phyloP scores from a whole-genome alignment of 2,888 invertebrate genomes.

The Amiota communis region DNA sequence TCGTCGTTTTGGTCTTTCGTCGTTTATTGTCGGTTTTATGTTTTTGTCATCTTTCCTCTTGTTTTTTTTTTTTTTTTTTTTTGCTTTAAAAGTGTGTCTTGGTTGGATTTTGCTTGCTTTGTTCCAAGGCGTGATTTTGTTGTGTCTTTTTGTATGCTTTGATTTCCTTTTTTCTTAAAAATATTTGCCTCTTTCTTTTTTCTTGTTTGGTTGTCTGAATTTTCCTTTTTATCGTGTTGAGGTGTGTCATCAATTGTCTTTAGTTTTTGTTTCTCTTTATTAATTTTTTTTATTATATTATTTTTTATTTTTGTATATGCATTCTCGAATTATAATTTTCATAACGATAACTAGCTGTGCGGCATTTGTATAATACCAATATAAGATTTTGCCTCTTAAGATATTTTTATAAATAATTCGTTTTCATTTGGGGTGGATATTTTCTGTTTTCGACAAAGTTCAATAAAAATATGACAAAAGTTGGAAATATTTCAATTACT shows the following conservation, averaged over 20 bases:
- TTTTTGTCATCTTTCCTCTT: conserved; percentile 39
- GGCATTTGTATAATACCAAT: too few species aligned
- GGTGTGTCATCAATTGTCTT: conserved; percentile 66
- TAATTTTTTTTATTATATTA: not conserved
- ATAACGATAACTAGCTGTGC: conserved; percentile 6
- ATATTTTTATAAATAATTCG: too few species aligned
- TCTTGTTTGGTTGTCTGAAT: conserved; percentile 53
- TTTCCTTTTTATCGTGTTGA: conserved; percentile 68
- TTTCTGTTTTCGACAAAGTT: too few species aligned
- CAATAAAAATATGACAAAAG: too few species aligned
- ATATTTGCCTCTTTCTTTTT: conserved; percentile 51
- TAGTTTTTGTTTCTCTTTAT: conserved; percentile 30
- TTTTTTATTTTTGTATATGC: conserved; percentile 31
- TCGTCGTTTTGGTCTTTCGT: conserved; percentile 48
- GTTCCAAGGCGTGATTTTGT: conserved; percentile 56
- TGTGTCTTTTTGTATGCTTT: conserved; percentile 30
- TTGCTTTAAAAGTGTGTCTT: conserved; percentile 31
- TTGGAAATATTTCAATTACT: too few species aligned
- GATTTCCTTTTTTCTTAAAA: conserved; percentile 46
- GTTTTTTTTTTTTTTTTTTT: conserved; percentile 48
- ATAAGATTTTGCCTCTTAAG: too few species aligned
- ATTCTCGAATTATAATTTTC: not conserved
- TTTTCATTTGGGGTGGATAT: too few species aligned
- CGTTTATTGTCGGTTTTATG: conserved; percentile 42
- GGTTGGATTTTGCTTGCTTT: conserved; percentile 1